Conservation (phyloP, 2,797 vertebrate species). For the Octomys mimax region DNA sequence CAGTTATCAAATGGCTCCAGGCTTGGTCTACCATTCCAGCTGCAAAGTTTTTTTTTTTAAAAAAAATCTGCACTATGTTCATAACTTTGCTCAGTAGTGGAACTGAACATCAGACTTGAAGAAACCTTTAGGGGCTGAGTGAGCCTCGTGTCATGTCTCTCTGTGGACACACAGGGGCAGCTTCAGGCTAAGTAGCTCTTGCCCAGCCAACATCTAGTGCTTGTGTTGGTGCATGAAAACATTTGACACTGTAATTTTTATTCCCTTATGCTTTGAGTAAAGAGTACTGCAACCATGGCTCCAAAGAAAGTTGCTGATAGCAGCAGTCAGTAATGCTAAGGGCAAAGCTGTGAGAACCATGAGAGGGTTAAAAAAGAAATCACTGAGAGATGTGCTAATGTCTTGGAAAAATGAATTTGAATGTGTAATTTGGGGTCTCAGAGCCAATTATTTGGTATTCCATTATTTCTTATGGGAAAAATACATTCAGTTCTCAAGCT, state of each 20-base stretch:
- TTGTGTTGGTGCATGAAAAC: not conserved
- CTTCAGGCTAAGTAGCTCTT: not conserved
- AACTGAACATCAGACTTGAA: not conserved
- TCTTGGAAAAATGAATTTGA: not conserved
- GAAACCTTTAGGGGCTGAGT: not conserved
- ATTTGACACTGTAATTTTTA: not conserved
- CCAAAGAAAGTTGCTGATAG: not conserved
- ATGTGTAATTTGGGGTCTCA: not conserved
- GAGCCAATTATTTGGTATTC: not conserved
- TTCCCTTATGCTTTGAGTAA: not conserved
- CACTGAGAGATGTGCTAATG: not conserved
- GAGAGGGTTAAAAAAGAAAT: not conserved
- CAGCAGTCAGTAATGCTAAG: not conserved
- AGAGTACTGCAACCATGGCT: not conserved
- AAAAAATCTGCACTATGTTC: not conserved
- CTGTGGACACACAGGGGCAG: not conserved
- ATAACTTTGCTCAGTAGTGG: not conserved
- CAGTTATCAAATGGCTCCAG: not conserved
- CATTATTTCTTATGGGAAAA: not conserved
- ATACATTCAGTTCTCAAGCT: not conserved
- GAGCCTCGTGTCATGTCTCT: no score
- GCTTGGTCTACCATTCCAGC: not conserved
- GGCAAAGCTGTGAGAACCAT: not conserved
- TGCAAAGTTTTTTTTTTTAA: not conserved
- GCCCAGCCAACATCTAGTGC: not conserved